Percentiles rank a stretch among this genome's conserved stretches.
phyloP scores from a whole-genome alignment of 2,888 invertebrate genomes.

The Callosobruchus maculatus region DNA sequence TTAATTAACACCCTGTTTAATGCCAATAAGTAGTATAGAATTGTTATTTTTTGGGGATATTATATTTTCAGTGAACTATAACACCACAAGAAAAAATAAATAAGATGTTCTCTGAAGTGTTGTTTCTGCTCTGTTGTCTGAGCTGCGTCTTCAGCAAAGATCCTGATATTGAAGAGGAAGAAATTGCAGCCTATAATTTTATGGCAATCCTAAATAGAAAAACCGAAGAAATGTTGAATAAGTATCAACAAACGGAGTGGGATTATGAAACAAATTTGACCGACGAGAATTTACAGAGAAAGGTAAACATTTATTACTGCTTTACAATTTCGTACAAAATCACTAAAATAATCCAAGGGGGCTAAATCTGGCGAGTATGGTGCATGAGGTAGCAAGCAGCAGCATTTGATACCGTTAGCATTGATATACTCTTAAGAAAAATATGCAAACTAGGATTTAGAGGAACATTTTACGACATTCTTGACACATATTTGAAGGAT shows the following conservation, averaged over 20 bases:
- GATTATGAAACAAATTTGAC: slow-evolving; percentile 74
- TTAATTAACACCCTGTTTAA: not conserved
- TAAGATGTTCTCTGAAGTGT: slow-evolving; percentile 3
- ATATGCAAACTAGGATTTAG: too few relatives aligned
- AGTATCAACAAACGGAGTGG: slow-evolving; percentile 66
- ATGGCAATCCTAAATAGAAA: slow-evolving; percentile 61
- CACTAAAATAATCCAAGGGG: too few relatives aligned
- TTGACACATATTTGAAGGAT: too few relatives aligned
- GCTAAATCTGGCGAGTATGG: too few relatives aligned
- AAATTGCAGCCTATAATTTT: slow-evolving; percentile 60
- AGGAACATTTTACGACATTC: too few relatives aligned
- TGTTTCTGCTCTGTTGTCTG: slow-evolving; percentile 8
- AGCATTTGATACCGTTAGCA: too few relatives aligned
- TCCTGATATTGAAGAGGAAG: slow-evolving; percentile 50
- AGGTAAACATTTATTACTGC: slow-evolving; percentile 39
- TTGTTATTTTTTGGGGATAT: not conserved
- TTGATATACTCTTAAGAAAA: too few relatives aligned
- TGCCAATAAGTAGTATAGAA: not conserved
- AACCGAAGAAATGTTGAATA: slow-evolving; percentile 57
- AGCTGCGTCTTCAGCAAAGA: slow-evolving; percentile 25
- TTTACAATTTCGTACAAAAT: too few relatives aligned
- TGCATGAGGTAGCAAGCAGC: too few relatives aligned
- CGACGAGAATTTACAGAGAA: slow-evolving; percentile 61
- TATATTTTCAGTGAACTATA: not conserved
- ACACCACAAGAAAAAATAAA: not conserved